Percentiles rank a stretch among this genome's conserved stretches.
Evolutionary conservation across 1,140 invertebrate species (phyloP).

Genomic region (Scaptomyza graminum): DNA sequence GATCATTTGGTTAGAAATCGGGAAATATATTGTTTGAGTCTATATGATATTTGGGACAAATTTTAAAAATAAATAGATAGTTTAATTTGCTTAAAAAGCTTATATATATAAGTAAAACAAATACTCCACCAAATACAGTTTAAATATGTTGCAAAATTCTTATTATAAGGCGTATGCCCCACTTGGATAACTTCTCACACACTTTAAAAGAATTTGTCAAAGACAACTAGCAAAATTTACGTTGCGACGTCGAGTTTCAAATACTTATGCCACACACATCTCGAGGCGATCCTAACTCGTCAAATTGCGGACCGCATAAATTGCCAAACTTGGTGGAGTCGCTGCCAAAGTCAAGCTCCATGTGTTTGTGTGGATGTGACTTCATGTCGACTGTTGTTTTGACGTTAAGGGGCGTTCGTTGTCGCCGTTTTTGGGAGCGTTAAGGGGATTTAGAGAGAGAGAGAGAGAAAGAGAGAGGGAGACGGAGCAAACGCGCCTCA

Average conservation of each 20-base stretch:
- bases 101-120: too few relatives aligned
- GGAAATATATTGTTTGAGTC: too few relatives aligned
- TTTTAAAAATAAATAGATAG: too few relatives aligned
- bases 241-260: constrained; percentile 55
- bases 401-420: constrained; percentile 73
- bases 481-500: constrained; percentile 54
- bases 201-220: constrained; percentile 74
- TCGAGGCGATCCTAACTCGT: constrained; percentile 32
- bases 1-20: too few relatives aligned
- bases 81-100: too few relatives aligned
- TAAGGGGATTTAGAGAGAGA: not conserved
- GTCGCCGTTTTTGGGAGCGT: constrained; percentile 36
- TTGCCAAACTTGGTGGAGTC: constrained; percentile 70
- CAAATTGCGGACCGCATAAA: constrained; percentile 65
- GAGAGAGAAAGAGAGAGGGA: not conserved
- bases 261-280: constrained; percentile 73
- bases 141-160: constrained; percentile 8
- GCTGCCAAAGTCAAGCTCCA: constrained; percentile 10
- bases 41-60: too few relatives aligned
- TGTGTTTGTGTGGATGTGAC: constrained; percentile 1
- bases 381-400: constrained; percentile 52
- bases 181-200: constrained; percentile 17
- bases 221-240: constrained; percentile 58
- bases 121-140: not conserved
- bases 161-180: constrained; percentile 35